Percentiles rank a stretch among this genome's conserved stretches.
Conservation (phyloP, 1,140 invertebrate species). For the Drosophila tani region DNA sequence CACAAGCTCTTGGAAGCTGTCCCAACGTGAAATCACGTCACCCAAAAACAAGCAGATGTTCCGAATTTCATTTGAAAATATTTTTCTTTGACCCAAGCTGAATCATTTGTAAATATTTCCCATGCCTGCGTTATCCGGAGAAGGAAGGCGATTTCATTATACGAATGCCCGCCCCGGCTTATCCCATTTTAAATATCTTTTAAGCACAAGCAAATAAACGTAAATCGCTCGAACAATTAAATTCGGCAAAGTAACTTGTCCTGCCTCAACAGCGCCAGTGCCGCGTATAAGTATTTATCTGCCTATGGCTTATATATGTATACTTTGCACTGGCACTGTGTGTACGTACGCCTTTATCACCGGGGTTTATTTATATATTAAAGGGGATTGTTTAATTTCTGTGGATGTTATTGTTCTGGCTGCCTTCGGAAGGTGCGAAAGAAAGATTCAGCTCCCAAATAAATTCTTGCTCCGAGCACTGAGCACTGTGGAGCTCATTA, state of each 20-base stretch:
- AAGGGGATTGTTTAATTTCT: constrained; percentile 61
- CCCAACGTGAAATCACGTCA: constrained; percentile 4
- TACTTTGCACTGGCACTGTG: constrained; percentile 9
- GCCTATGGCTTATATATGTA: constrained; percentile 5
- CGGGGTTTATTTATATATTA: constrained; percentile 66
- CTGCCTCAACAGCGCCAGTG: constrained; percentile 19
- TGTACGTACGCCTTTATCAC: constrained; percentile 35
- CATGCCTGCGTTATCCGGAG: constrained; percentile 20
- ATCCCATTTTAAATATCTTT: constrained; percentile 61
- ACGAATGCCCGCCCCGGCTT: not conserved
- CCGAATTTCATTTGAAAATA: constrained; percentile 27
- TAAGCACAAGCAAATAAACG: constrained; percentile 64
- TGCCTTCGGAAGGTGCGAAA: constrained; percentile 65
- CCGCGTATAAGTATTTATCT: constrained; percentile 9
- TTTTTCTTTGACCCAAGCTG: constrained; percentile 2
- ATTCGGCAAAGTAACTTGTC: constrained; percentile 52
- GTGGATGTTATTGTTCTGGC: constrained; percentile 38
- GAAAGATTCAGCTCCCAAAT: constrained; percentile 60
- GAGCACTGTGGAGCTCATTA: constrained; percentile 63
- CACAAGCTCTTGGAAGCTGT: not conserved
- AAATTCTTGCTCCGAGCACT: constrained; percentile 37
- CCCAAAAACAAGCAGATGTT: constrained; percentile 7
- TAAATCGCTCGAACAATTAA: constrained; percentile 64
- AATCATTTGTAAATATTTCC: constrained; percentile 36
- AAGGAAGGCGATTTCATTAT: constrained; percentile 14